Percentiles rank a stretch among this genome's conserved stretches.
Evolutionary conservation across 2,113 vertebrate genomes (phyloP).

Genomic region (Rousettus leschenaultii): DNA sequence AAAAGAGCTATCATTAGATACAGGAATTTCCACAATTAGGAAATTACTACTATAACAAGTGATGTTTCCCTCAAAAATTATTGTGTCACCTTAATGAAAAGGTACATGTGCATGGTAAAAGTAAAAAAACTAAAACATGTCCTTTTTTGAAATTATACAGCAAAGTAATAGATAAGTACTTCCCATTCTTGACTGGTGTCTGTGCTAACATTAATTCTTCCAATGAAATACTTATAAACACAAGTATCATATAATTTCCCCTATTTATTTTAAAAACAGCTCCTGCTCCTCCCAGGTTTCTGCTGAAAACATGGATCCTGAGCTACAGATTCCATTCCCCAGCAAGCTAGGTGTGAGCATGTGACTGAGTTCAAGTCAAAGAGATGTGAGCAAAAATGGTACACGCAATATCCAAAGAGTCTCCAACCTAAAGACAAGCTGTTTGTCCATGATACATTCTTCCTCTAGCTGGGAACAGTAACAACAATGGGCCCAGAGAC

Average conservation of each 20-base stretch:
- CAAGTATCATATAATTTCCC: neutral
- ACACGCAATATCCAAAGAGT: neutral
- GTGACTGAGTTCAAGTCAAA: neutral
- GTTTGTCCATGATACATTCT: neutral
- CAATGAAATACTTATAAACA: neutral
- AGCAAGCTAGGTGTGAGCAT: neutral
- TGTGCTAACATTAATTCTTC: neutral
- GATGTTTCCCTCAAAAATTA: constrained; percentile 67
- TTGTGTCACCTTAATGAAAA: constrained; percentile 71
- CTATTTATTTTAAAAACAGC: neutral
- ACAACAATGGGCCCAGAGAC: neutral
- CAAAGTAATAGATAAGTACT: neutral
- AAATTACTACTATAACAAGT: constrained; percentile 70
- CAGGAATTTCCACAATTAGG: constrained; percentile 57
- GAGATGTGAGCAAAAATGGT: neutral
- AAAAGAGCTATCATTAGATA: constrained; percentile 71
- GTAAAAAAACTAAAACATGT: neutral
- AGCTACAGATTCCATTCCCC: neutral
- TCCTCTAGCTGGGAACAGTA: neutral
- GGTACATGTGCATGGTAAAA: neutral
- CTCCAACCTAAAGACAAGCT: neutral
- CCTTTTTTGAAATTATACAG: neutral
- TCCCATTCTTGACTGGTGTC: neutral
- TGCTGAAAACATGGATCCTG: neutral
- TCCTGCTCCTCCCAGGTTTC: neutral